These are phyloP conservation scores for Diprion similis DNA, from an alignment of 1,140 invertebrate genomes.

Conservation along the genomic window DNA sequence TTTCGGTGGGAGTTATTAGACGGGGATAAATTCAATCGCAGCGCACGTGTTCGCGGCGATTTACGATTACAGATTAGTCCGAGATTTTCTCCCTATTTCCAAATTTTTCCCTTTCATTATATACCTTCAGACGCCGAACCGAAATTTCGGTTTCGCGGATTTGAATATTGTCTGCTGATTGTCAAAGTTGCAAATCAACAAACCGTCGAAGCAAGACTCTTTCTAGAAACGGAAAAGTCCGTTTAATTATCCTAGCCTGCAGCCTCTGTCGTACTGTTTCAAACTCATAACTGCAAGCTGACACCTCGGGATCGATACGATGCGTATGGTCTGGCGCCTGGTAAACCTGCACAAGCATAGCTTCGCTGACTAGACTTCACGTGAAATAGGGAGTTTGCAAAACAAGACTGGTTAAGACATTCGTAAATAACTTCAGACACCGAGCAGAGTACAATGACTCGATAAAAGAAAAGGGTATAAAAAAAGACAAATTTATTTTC, in stretches of 20 bases:
- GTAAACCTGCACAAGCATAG: background rate
- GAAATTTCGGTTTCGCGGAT: background rate
- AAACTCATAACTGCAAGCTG: conserved; percentile 59
- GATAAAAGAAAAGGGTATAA: too few relatives aligned
- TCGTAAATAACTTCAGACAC: too few relatives aligned
- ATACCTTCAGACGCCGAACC: background rate
- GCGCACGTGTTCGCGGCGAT: background rate
- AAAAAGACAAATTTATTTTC: too few relatives aligned
- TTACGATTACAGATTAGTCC: too few relatives aligned
- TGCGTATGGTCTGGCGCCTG: conserved; percentile 1
- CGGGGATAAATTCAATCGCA: background rate
- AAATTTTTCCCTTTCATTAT: background rate
- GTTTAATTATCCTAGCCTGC: background rate
- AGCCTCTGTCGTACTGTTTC: background rate
- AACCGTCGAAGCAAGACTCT: background rate
- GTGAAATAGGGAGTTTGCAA: background rate
- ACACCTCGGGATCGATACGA: conserved; percentile 37
- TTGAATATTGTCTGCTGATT: background rate
- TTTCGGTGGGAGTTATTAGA: background rate
- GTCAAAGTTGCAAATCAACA: background rate
- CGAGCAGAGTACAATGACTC: too few relatives aligned
- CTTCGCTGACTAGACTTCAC: background rate
- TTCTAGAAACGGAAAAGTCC: background rate
- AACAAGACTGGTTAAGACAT: too few relatives aligned
- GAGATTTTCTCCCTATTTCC: background rate